Base-by-base conservation (phyloP, 2,888 invertebrate genomes). In the Morpho achilles region DNA sequence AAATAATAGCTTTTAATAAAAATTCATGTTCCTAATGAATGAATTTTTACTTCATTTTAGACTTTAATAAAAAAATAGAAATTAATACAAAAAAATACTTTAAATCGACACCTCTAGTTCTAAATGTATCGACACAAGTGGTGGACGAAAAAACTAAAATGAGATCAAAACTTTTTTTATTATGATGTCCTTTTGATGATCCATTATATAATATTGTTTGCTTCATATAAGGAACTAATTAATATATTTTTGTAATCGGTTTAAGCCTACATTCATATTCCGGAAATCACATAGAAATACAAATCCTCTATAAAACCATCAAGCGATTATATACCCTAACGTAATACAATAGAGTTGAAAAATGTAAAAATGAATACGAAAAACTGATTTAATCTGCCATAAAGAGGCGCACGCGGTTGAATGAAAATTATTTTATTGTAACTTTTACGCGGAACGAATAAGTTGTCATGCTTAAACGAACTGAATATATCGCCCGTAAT, bases 241-340 rank as follows among this genome's bases (percentile, higher is more conserved):
- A 51, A 58, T 41, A 63, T 58, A 57, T 63, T 65, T 59, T 53
- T 65, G 60, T 65, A 61, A 65, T 66, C 56, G 50, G 47, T 57
- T 58, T 55, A 57, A 61, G 56, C 51, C 61, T 46, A 56, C 53
- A 57, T 62, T 52, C 58, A 54, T 61, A 63, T 58, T 54, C 59
- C 62, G 67, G 65, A 65, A 63, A 62, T 64, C 61, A 62, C 59
- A 58, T 60, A n/a, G 32, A 32, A 32, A 32, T 45, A 23, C 53
- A 42, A 10, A 7, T 44, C n/a, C 32, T 41, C n/a, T 39, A 42
- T 7, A 41, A 42, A 60, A 50, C 41, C 44, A 8, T 22, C 58
- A 56, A 56, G 56, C 56, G 2, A 60, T 56, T 56, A n/a, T 62
- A 42, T 16, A 3, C 52, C 47, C 49, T 64, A 61, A 50, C 40